Evolutionary conservation across 2,113 vertebrate species (phyloP).

Genomic region (Poeciliopsis turrubarensis): DNA sequence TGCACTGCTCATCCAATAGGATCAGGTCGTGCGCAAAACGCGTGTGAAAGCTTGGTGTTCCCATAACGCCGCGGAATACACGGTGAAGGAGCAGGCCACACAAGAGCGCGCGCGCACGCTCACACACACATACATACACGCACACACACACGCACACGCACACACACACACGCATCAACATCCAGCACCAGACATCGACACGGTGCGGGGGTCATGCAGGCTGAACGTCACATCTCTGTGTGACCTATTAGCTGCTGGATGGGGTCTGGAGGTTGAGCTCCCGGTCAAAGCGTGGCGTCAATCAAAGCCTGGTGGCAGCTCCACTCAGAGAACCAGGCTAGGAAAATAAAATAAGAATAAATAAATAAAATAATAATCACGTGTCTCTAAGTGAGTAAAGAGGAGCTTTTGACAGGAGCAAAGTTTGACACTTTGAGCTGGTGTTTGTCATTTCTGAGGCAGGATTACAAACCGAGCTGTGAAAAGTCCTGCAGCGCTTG

Average conservation of each 20-base stretch:
- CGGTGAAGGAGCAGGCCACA: slow-evolving; percentile 18
- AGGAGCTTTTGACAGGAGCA: neutral
- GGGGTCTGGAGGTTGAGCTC: slow-evolving; percentile 32
- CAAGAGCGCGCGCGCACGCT: slow-evolving; percentile 6
- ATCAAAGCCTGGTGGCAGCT: slow-evolving; percentile 26
- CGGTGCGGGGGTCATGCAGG: slow-evolving; percentile 21
- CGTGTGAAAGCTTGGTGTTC: slow-evolving; percentile 36
- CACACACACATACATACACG: too few relatives aligned
- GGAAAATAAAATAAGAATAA: neutral
- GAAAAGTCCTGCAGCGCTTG: too few relatives aligned
- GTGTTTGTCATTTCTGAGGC: neutral
- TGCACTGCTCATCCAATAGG: slow-evolving; percentile 63
- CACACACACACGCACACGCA: neutral
- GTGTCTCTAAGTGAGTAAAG: neutral
- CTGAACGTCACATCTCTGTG: slow-evolving; percentile 30
- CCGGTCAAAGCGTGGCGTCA: slow-evolving; percentile 28
- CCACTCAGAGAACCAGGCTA: slow-evolving; percentile 3
- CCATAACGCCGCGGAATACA: slow-evolving; percentile 36
- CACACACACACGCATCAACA: neutral
- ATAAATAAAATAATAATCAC: neutral
- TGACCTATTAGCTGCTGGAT: slow-evolving; percentile 17
- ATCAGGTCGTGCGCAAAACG: slow-evolving; percentile 48
- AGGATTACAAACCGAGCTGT: too few relatives aligned
- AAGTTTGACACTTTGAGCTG: neutral
- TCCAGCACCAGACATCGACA: slow-evolving; percentile 15